phyloP scores from a whole-genome alignment of 2,888 invertebrate genomes.

The Drepana falcataria region DNA sequence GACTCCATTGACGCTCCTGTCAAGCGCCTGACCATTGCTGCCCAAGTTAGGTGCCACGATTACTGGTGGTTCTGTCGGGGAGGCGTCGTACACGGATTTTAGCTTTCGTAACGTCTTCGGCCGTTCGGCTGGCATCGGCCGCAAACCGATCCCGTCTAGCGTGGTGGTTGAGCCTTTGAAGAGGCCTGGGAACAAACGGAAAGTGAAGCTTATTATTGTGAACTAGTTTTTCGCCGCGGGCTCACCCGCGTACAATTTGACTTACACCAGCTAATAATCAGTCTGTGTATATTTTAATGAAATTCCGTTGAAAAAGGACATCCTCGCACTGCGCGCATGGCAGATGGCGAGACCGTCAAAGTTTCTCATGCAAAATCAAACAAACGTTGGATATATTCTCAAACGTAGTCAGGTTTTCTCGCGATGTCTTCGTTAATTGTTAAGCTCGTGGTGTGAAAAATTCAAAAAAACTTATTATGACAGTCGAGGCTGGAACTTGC shows the following conservation, averaged over 20 bases:
- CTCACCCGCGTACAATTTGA: conserved; percentile 7
- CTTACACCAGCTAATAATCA: too few relatives aligned
- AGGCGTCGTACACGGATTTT: conserved; percentile 84
- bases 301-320: too few relatives aligned
- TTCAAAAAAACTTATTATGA: too few relatives aligned
- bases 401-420: not conserved
- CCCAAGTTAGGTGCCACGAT: conserved; percentile 43
- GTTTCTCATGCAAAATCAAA: too few relatives aligned
- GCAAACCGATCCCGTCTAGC: conserved; percentile 79
- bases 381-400: not conserved
- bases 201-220: conserved; percentile 4
- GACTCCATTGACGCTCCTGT: conserved; percentile 54
- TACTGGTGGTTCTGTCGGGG: conserved; percentile 54
- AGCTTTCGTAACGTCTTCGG: conserved; percentile 87
- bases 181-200: conserved; percentile 80
- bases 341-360: too few relatives aligned
- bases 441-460: too few relatives aligned
- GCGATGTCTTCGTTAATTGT: too few relatives aligned
- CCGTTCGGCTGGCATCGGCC: conserved; percentile 82
- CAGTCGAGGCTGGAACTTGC: too few relatives aligned
- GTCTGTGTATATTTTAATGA: too few relatives aligned
- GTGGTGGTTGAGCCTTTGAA: conserved; percentile 89
- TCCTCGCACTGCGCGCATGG: too few relatives aligned
- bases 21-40: conserved; percentile 65
- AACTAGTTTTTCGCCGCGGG: conserved; percentile 2